Percentiles rank a stretch among this genome's conserved stretches.
Evolutionary conservation across 2,797 vertebrate genomes (phyloP).

Genomic region (Chloroceryle inda): DNA sequence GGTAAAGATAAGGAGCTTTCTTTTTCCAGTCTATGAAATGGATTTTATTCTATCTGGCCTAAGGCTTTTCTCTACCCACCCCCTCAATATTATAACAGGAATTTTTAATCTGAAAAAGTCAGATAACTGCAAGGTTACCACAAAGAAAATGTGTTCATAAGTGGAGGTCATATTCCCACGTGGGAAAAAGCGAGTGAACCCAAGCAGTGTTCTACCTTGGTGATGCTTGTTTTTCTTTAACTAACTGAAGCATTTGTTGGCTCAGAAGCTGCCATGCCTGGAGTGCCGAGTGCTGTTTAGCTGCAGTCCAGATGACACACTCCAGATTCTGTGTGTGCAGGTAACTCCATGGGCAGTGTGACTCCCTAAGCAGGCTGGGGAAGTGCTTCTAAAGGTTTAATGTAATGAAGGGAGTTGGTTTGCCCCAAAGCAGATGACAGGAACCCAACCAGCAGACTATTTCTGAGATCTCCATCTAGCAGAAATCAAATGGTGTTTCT

Average conservation of each 20-base stretch:
- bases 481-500: neutral
- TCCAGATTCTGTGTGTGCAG: neutral
- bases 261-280: neutral
- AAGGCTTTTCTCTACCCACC: neutral
- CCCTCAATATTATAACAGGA: neutral
- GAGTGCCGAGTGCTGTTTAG: neutral
- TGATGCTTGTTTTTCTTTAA: neutral
- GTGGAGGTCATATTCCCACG: neutral
- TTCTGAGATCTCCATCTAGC: slow-evolving; percentile 7
- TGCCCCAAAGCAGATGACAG: neutral
- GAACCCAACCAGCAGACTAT: neutral
- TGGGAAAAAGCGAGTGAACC: fast-evolving
- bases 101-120: slow-evolving; percentile 16
- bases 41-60: slow-evolving; percentile 8
- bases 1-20: neutral
- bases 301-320: neutral
- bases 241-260: neutral
- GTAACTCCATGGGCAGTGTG: neutral
- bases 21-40: neutral
- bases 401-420: neutral
- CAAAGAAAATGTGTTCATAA: neutral
- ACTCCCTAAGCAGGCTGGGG: neutral
- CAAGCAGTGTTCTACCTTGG: neutral
- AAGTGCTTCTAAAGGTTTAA: neutral
- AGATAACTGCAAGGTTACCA: neutral